Conservation (phyloP, 2,888 invertebrate genomes). For the Brassicogethes aeneus region DNA sequence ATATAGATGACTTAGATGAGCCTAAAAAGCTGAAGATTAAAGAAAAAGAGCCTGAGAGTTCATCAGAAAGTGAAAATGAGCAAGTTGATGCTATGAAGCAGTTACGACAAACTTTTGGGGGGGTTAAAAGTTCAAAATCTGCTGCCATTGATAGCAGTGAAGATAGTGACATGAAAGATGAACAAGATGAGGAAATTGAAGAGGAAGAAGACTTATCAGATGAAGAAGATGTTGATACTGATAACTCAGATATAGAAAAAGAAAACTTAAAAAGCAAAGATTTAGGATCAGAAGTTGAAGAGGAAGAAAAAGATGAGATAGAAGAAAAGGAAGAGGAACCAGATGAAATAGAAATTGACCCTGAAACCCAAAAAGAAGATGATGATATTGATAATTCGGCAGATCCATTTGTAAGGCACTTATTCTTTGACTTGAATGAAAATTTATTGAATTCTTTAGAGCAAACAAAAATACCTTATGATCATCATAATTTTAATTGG, state of each 20-base stretch:
- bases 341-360: conserved; percentile 14
- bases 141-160: conserved; percentile 38
- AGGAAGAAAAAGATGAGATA: conserved; percentile 24
- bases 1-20: conserved; percentile 45
- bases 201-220: conserved; percentile 27
- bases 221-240: conserved; percentile 35
- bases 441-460: conserved; percentile 53
- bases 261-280: not conserved
- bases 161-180: conserved; percentile 19
- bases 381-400: conserved; percentile 32
- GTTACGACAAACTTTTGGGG: conserved; percentile 25
- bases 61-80: conserved; percentile 18
- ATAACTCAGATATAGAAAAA: conserved; percentile 11
- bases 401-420: conserved; percentile 64
- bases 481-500: conserved; percentile 48
- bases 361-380: conserved; percentile 25
- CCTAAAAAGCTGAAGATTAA: conserved; percentile 28
- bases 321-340: conserved; percentile 15
- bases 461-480: conserved; percentile 39
- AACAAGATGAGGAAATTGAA: conserved; percentile 17
- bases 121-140: conserved; percentile 18
- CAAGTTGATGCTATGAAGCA: conserved; percentile 23
- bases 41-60: conserved; percentile 10
- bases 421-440: conserved; percentile 57
- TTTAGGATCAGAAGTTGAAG: conserved; percentile 14